These are phyloP conservation scores for Crotalus helleri DNA, from an alignment of 2,113 vertebrate species.

Conservation along the genomic window DNA sequence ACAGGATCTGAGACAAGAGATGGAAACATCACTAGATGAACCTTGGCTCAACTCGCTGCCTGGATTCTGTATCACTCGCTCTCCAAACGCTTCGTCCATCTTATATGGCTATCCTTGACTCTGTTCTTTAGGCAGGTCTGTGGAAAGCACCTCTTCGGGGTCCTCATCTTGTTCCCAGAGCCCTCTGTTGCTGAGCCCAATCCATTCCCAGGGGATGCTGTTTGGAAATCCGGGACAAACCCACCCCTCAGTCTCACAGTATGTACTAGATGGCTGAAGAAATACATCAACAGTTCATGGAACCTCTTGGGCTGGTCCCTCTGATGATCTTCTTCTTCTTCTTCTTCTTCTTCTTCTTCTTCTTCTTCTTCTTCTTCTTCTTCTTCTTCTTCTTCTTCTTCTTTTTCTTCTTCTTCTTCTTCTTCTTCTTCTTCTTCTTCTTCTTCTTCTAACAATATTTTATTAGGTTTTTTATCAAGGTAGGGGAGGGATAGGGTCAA, in stretches of 20 bases:
- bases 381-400: too few species aligned
- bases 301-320: not conserved
- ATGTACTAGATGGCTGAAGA: fast-evolving
- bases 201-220: slow-evolving; percentile 72
- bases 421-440: not conserved
- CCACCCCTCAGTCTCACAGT: slow-evolving; percentile 69
- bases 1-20: not conserved
- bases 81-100: not conserved
- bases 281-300: fast-evolving
- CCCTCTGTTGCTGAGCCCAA: slow-evolving; percentile 81
- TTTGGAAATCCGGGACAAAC: slow-evolving; percentile 61
- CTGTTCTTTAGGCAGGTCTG: slow-evolving; percentile 71
- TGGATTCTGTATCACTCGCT: not conserved
- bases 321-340: too few species aligned
- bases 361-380: too few species aligned
- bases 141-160: slow-evolving; percentile 86
- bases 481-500: too few species aligned
- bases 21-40: not conserved
- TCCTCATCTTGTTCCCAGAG: slow-evolving; percentile 89
- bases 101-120: slow-evolving; percentile 17
- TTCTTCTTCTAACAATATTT: too few species aligned
- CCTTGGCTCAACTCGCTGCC: not conserved
- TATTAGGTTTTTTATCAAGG: too few species aligned
- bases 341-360: too few species aligned
- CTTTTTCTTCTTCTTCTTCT: too few species aligned